A percentile compares a stretch with the other conserved stretches of the same genome.
These are phyloP conservation scores for Rhopalosiphum maidis DNA, from an alignment of 1,140 invertebrate genomes.

Conservation along the genomic window DNA sequence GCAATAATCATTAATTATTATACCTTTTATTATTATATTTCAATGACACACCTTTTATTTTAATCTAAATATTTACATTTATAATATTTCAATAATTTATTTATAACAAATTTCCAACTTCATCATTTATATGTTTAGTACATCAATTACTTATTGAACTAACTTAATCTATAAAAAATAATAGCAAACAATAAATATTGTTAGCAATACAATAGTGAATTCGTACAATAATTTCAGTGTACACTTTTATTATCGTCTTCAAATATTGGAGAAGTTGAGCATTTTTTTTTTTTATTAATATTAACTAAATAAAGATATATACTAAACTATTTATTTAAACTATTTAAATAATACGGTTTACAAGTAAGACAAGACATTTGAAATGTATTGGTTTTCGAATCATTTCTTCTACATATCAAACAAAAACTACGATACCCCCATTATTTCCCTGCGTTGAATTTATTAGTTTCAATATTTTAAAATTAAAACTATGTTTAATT, in stretches of 20 bases:
- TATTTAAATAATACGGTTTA: background rate
- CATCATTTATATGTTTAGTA: background rate
- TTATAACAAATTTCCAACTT: background rate
- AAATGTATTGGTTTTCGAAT: too few species aligned
- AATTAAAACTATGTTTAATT: too few species aligned
- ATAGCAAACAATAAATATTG: background rate
- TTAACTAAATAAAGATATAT: background rate
- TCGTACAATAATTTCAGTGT: background rate
- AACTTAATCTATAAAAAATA: slow-evolving; percentile 22
- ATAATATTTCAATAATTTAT: background rate
- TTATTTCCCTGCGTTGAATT: too few species aligned
- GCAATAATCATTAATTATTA: slow-evolving; percentile 3
- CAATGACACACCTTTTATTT: background rate
- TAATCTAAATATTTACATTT: background rate
- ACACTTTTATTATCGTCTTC: background rate
- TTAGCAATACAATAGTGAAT: background rate
- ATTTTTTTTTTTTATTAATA: background rate
- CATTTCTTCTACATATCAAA: too few species aligned
- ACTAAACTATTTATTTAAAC: slow-evolving; percentile 1
- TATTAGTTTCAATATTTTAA: too few species aligned
- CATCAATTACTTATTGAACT: slow-evolving; percentile 13
- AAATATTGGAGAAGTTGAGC: background rate
- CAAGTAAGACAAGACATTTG: background rate
- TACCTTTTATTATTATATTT: background rate
- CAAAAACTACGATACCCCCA: too few species aligned